Evolutionary conservation across 2,797 vertebrate genomes (phyloP).

Genomic region (Alauda arvensis): DNA sequence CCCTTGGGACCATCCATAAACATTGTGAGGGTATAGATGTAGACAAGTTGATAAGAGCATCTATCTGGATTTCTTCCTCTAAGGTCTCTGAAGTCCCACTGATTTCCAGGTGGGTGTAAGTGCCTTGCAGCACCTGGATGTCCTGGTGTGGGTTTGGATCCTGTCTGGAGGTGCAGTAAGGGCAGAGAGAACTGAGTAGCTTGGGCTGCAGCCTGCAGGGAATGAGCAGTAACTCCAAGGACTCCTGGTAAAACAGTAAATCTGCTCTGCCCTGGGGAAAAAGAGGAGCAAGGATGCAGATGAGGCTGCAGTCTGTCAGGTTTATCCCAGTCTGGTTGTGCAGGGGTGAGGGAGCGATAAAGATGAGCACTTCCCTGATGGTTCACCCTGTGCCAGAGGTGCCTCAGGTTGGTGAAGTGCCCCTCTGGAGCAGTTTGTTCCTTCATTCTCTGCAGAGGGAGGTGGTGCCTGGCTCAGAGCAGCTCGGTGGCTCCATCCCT

Average conservation of each 20-base stretch:
- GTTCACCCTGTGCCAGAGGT: not conserved
- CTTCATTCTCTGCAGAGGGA: not conserved
- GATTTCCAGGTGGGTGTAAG: not conserved
- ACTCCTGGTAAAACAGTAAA: not conserved
- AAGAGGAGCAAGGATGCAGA: not conserved
- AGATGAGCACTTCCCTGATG: not conserved
- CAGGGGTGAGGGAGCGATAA: not conserved
- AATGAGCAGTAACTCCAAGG: not conserved
- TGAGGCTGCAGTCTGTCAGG: fast-evolving
- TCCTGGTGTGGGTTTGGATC: not conserved
- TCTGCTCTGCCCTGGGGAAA: not conserved
- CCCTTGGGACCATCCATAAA: not conserved
- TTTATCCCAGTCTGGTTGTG: not conserved
- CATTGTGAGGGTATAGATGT: not conserved
- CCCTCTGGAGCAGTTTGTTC: not conserved
- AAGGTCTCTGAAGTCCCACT: not conserved
- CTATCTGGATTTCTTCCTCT: not conserved
- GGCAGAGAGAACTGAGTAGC: not conserved
- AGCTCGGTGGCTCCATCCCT: not conserved
- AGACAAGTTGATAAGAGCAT: not conserved
- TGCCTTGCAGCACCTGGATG: not conserved
- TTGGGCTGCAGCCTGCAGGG: not conserved
- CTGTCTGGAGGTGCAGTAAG: not conserved
- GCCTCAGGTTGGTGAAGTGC: not conserved
- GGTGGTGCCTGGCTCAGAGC: not conserved